Evolutionary conservation across 2,113 vertebrate species (phyloP), one percentile per base, ranked within the genome.

Genomic region (Gallinago jamesoni): DNA sequence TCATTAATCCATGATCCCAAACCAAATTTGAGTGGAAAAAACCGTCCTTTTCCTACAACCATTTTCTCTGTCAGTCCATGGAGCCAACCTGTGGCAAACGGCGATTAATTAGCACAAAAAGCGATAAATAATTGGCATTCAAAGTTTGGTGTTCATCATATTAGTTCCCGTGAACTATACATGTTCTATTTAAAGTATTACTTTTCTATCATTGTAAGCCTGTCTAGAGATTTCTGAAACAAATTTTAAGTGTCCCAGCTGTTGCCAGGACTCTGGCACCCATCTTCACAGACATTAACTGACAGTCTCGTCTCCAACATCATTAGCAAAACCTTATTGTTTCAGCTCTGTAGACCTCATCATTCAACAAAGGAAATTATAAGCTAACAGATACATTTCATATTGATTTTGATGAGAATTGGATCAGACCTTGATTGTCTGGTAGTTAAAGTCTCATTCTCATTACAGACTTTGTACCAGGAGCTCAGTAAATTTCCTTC

Each of bases 331-430:
- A 85, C 9, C 25, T 57, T 85, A 78, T 19, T 79, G 39, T 52
- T 68, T 16, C 21, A 84, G 30, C n/a, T 91, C 33, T 78, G 57
- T n/a, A 82, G 66, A 82, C 25, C 28, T 74, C 66, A 68, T 59
- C 33, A 63, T 76, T 94, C 70, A 79, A 11, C 68, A 52, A 70
- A 78, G 66, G 56, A 91, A 91, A 84, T 78, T 20, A 47, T 63
- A 89, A 89, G 25, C 20, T 50, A 74, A 63, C 37, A 89, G 43
- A 64, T 63, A 52, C 35, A 85, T 82, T 94, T 86, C 41, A 23
- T 89, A 89, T 89, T 87, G 73, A 84, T 85, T 88, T 95, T 90
- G 17, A 88, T 95, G 70, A 77, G 68, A 86, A 88, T 48, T 92
- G 68, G 45, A 81, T 86, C 55, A 94, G 68, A 86, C 31, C 33